Percentiles rank a stretch among this genome's conserved stretches.
Evolutionary conservation across 2,797 vertebrate species (phyloP).

Genomic region (Chanos chanos): DNA sequence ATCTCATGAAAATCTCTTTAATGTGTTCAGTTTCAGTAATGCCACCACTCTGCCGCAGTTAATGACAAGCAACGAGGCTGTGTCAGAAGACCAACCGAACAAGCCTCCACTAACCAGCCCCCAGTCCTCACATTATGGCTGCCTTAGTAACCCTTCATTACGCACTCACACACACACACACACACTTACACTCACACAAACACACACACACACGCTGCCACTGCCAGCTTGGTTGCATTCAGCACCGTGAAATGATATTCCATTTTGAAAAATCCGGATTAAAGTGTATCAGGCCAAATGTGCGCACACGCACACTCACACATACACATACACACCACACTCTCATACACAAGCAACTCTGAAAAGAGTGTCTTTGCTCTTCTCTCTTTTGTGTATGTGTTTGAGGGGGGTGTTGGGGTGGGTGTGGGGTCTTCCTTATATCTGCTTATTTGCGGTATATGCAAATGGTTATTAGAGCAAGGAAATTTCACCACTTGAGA

Average conservation of each 20-base stretch:
- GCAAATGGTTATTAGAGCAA: no score
- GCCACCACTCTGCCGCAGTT: conserved; percentile 59
- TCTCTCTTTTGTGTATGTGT: no score
- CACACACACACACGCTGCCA: conserved; percentile 24
- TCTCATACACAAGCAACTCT: conserved; percentile 3
- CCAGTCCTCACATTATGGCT: conserved; percentile 58
- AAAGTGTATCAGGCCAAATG: conserved; percentile 69
- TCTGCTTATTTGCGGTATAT: no score
- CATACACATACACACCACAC: conserved; percentile 18
- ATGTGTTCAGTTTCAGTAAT: conserved; percentile 53
- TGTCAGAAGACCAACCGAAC: conserved; percentile 67
- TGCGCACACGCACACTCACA: conserved; percentile 34
- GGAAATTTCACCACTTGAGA: no score
- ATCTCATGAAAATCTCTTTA: conserved; percentile 60
- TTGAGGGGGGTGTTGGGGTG: no score
- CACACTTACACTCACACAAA: conserved; percentile 38
- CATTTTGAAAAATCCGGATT: conserved; percentile 73
- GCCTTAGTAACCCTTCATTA: conserved; percentile 56
- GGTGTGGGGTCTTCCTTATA: no score
- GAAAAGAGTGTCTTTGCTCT: no score
- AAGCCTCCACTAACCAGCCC: no score
- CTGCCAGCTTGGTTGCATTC: conserved; percentile 55
- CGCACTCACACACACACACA: conserved; percentile 36
- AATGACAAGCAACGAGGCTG: conserved; percentile 62
- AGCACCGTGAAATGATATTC: conserved; percentile 70